Conservation (phyloP, 2,113 vertebrate species). For the Rhadina sibilatrix region DNA sequence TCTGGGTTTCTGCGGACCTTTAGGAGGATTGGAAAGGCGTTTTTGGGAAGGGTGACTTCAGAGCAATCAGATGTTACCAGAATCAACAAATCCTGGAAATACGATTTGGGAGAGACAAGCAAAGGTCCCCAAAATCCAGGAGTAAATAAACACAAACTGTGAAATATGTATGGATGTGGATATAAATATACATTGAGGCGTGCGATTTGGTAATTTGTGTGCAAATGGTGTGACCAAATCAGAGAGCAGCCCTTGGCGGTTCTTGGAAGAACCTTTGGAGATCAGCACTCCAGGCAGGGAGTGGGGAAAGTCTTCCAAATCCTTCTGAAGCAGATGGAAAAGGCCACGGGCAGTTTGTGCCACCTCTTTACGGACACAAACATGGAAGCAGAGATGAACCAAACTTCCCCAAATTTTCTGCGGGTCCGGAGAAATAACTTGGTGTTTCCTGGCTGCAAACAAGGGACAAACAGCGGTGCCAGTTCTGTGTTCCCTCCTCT, state of each 20-base stretch:
- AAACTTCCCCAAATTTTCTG: background rate
- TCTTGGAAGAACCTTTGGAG: background rate
- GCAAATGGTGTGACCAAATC: rapidly evolving
- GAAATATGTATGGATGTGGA: rapidly evolving
- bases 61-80: too few relatives aligned
- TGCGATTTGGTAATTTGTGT: background rate
- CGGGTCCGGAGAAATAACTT: background rate
- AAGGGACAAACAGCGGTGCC: rapidly evolving
- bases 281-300: background rate
- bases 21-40: too few relatives aligned
- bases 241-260: background rate
- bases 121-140: too few relatives aligned
- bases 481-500: background rate
- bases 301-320: background rate
- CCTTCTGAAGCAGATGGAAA: background rate
- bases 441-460: rapidly evolving
- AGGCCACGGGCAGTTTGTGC: background rate
- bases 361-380: background rate
- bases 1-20: too few relatives aligned
- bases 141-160: rapidly evolving
- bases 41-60: too few relatives aligned
- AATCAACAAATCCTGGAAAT: too few relatives aligned
- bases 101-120: too few relatives aligned
- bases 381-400: background rate
- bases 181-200: rapidly evolving